Evolutionary conservation across 2,113 vertebrate genomes (phyloP).

Genomic region (Vombatus ursinus): DNA sequence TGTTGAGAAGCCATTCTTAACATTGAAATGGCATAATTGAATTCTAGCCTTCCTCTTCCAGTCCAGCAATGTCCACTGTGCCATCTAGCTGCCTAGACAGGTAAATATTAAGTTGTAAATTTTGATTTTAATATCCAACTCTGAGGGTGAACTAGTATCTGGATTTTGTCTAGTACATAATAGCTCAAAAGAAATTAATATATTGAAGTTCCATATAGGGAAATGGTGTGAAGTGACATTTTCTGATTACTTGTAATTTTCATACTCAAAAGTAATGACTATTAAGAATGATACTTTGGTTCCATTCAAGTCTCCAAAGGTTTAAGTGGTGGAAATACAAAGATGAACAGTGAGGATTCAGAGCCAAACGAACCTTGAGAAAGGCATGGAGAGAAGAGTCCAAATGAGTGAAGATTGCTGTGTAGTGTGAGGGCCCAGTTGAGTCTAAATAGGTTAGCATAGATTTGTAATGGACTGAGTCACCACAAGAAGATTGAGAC

Average conservation of each 20-base stretch:
- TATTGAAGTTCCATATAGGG: not conserved
- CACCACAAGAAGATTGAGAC: too few species aligned
- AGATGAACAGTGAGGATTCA: not conserved
- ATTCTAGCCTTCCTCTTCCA: not conserved
- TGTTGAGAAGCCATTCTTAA: not conserved
- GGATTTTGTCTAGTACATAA: not conserved
- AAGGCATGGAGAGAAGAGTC: too few species aligned
- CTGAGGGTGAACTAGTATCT: not conserved
- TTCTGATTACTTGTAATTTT: not conserved
- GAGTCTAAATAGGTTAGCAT: not conserved
- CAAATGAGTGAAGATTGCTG: too few species aligned
- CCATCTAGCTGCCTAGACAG: not conserved
- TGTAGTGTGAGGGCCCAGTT: too few species aligned
- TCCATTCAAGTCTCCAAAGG: not conserved
- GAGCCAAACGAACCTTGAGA: not conserved
- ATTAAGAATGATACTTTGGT: not conserved
- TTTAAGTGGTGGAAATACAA: not conserved
- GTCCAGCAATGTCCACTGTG: not conserved
- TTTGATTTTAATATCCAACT: not conserved
- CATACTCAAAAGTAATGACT: not conserved
- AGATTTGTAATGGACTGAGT: too few species aligned
- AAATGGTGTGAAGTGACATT: not conserved
- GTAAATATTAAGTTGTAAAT: not conserved
- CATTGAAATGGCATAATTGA: conserved; percentile 9
- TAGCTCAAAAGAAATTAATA: not conserved